Evolutionary conservation across 2,888 invertebrate genomes (phyloP).

Genomic region (Saturnia japonica): DNA sequence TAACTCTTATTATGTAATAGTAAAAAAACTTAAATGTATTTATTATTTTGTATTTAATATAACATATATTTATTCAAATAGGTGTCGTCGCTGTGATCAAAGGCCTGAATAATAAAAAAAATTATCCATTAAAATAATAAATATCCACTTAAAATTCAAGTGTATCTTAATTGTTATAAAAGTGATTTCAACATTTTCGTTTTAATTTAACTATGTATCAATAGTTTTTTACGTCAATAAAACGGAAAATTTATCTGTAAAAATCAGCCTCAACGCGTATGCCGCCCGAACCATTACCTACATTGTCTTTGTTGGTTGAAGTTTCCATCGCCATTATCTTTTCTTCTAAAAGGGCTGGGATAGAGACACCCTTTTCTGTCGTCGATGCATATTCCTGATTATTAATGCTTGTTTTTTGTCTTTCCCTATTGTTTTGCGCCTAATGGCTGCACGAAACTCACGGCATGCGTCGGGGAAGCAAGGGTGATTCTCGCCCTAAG

Average conservation of each 20-base stretch:
- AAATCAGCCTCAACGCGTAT: slow-evolving; percentile 36
- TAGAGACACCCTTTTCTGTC: slow-evolving; percentile 55
- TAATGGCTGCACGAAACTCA: slow-evolving; percentile 73
- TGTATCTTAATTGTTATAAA: too few species aligned
- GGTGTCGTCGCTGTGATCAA: too few species aligned
- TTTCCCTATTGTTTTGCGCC: slow-evolving; percentile 70
- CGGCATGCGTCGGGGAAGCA: slow-evolving; percentile 73
- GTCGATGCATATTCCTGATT: slow-evolving; percentile 79
- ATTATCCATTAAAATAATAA: too few species aligned
- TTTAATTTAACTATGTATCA: too few species aligned
- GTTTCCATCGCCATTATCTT: slow-evolving; percentile 64
- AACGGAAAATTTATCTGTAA: background rate
- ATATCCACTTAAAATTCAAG: too few species aligned
- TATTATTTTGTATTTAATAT: too few species aligned
- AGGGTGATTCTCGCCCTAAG: slow-evolving; percentile 78
- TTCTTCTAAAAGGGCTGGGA: slow-evolving; percentile 57
- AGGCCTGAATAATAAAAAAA: too few species aligned
- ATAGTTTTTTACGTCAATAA: background rate
- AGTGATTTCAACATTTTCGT: too few species aligned
- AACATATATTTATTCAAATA: too few species aligned
- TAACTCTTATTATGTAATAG: too few species aligned
- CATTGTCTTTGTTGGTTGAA: slow-evolving; percentile 63
- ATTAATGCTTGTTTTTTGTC: slow-evolving; percentile 80
- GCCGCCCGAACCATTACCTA: slow-evolving; percentile 53
- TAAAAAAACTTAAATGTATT: too few species aligned